Evolutionary conservation across 1,140 invertebrate genomes (phyloP).

Genomic region (Drosophila pandora): DNA sequence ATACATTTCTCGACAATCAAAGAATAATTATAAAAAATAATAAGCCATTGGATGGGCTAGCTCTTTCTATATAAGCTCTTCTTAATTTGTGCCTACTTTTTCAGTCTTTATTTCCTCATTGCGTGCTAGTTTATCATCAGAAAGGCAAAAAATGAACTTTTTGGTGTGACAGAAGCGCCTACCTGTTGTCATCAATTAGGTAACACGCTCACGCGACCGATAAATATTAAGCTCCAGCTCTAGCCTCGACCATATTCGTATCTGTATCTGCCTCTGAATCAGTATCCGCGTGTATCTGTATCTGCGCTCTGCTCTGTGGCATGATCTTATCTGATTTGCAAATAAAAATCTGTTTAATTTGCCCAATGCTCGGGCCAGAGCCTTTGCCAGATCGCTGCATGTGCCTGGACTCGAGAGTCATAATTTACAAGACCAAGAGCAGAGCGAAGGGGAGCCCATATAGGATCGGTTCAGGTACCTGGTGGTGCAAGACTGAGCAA

Average conservation of each 20-base stretch:
- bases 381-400: slow-evolving; percentile 39
- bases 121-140: slow-evolving; percentile 69
- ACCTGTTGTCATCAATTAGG: slow-evolving; percentile 84
- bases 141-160: slow-evolving; percentile 22
- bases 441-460: background rate
- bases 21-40: too few relatives aligned
- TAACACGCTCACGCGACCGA: slow-evolving; percentile 83
- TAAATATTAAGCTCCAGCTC: slow-evolving; percentile 62
- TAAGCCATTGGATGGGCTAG: too few relatives aligned
- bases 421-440: slow-evolving; percentile 61
- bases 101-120: slow-evolving; percentile 9
- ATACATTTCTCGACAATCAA: too few relatives aligned
- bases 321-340: slow-evolving; percentile 76
- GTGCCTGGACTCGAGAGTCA: slow-evolving; percentile 44
- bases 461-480: slow-evolving; percentile 13
- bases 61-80: too few relatives aligned
- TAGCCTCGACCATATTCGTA: slow-evolving; percentile 15
- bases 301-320: slow-evolving; percentile 35
- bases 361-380: slow-evolving; percentile 31
- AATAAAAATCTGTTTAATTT: slow-evolving; percentile 76
- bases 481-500: slow-evolving; percentile 55
- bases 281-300: slow-evolving; percentile 16
- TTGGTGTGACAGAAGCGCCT: slow-evolving; percentile 77
- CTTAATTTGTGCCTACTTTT: too few relatives aligned
- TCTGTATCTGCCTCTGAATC: slow-evolving; percentile 41